Evolutionary conservation across 2,888 invertebrate species (phyloP).

Genomic region (Hirtodrosophila confusa): DNA sequence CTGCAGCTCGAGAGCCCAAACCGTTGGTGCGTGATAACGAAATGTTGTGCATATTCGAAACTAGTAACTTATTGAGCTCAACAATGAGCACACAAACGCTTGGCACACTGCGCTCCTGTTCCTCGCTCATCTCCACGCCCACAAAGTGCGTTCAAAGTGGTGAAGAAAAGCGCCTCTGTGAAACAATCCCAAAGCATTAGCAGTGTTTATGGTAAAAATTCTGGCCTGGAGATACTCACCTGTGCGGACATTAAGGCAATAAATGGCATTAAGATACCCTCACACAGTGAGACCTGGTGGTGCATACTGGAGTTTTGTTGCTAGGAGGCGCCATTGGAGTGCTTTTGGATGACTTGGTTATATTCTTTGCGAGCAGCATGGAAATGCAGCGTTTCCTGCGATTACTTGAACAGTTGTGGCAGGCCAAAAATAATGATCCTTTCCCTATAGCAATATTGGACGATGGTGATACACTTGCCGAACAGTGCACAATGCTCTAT

Average conservation of each 20-base stretch:
- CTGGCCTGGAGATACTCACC: slow-evolving; percentile 88
- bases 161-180: not conserved
- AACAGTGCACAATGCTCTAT: slow-evolving; percentile 83
- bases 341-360: slow-evolving; percentile 92
- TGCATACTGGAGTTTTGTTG: slow-evolving; percentile 94
- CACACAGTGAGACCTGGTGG: slow-evolving; percentile 91
- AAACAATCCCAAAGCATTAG: slow-evolving; percentile 74
- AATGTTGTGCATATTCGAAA: slow-evolving; percentile 63
- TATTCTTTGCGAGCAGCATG: slow-evolving; percentile 90
- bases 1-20: slow-evolving; percentile 32
- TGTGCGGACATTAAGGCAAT: slow-evolving; percentile 92
- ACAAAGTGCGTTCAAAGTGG: slow-evolving; percentile 57
- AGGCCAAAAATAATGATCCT: slow-evolving; percentile 85
- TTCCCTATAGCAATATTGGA: slow-evolving; percentile 84
- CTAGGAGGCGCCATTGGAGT: slow-evolving; percentile 91
- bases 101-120: slow-evolving; percentile 79
- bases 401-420: slow-evolving; percentile 89
- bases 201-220: slow-evolving; percentile 85
- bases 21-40: slow-evolving; percentile 61
- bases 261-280: slow-evolving; percentile 90
- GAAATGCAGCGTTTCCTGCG: slow-evolving; percentile 92
- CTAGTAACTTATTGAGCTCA: slow-evolving; percentile 81
- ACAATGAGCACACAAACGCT: slow-evolving; percentile 83
- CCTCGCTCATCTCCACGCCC: slow-evolving; percentile 82
- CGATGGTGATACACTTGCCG: slow-evolving; percentile 82